Percentiles rank a stretch among this genome's conserved stretches.
Evolutionary conservation across 2,888 invertebrate genomes (phyloP).

Genomic region (Diploptera punctata): DNA sequence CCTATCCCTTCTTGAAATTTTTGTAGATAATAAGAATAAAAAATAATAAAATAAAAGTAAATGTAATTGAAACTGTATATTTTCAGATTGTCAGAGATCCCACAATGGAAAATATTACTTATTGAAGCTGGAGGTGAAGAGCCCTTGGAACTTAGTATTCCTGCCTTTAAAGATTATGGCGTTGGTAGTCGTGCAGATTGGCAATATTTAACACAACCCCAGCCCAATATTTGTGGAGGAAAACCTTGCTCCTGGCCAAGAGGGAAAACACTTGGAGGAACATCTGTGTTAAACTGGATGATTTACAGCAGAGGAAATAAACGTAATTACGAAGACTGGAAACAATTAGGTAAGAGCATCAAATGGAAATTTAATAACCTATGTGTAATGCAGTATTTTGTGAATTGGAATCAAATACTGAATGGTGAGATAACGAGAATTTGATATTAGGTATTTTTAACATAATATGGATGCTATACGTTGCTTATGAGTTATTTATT

Average conservation of each 20-base stretch:
- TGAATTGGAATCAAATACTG: too few relatives aligned
- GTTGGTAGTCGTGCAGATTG: slow-evolving; percentile 71
- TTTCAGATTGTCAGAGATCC: slow-evolving; percentile 72
- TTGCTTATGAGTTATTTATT: too few relatives aligned
- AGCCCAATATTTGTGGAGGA: slow-evolving; percentile 65
- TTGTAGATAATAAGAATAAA: too few relatives aligned
- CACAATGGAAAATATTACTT: slow-evolving; percentile 74
- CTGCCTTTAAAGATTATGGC: slow-evolving; percentile 66
- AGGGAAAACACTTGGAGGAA: slow-evolving; percentile 73
- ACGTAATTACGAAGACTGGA: slow-evolving; percentile 71
- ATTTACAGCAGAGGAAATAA: slow-evolving; percentile 66
- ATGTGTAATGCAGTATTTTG: too few relatives aligned
- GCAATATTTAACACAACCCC: slow-evolving; percentile 71
- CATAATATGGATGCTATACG: too few relatives aligned
- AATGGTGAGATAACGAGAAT: too few relatives aligned
- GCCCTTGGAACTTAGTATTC: slow-evolving; percentile 69
- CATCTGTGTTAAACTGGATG: slow-evolving; percentile 70
- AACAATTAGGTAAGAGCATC: slow-evolving; percentile 57
- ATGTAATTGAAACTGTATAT: too few relatives aligned
- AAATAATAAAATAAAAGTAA: too few relatives aligned
- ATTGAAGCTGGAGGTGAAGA: slow-evolving; percentile 70
- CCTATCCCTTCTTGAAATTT: too few relatives aligned
- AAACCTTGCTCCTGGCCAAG: slow-evolving; percentile 68
- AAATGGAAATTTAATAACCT: too few relatives aligned
- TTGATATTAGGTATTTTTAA: too few relatives aligned